Evolutionary conservation across 53 echinoderm and acorn worm genomes (phyloP), one percentile per base, ranked within the genome.

Genomic region (Pentamera pediparva): DNA sequence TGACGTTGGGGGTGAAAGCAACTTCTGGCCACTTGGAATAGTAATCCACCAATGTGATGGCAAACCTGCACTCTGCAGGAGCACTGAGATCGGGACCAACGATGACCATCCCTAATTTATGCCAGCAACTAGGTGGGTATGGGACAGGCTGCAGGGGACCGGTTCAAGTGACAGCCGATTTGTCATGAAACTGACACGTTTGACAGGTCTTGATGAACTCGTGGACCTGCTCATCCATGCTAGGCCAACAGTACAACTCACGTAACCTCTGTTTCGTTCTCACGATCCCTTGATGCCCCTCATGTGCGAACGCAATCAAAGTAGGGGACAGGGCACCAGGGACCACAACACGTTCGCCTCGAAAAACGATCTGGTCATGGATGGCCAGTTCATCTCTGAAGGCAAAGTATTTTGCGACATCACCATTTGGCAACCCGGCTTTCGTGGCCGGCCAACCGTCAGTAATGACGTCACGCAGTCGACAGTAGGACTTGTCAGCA

Each of bases 221-320:
- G 9, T 21, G 11, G 4, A 41, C 27, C 22, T 40, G 69, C 15
- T 13, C 29, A 21, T 29, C 41, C 43, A 40, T 69, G 25, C 1
- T 25, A 10, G 49, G 89, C 85, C 89, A 89, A 78, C 89, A 85
- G 52, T 81, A 82, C 3, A 70, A 56, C 45, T 85, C 85, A 32
- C 89, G 26, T 25, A 77, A 38, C 3, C 75, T 32, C 37, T 82
- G 89, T 51, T 85, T 85, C 26, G 85, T 89, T 13, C 74, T 59
- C 3, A 85, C 81, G 12, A 85, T 69, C 3, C 89, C 85, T 21
- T 85, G 89, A 26, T 89, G 85, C 0, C 76, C 70, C 70, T 84
- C 70, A 33, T 89, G 81, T 20, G 84, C 84, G 3, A 71, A 29
- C 12, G 50, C 37, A 39, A 78, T 33, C 35, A 78, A 30, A 15